Evolutionary conservation across 2,888 invertebrate genomes (phyloP).

Genomic region (Aphrophora alni): DNA sequence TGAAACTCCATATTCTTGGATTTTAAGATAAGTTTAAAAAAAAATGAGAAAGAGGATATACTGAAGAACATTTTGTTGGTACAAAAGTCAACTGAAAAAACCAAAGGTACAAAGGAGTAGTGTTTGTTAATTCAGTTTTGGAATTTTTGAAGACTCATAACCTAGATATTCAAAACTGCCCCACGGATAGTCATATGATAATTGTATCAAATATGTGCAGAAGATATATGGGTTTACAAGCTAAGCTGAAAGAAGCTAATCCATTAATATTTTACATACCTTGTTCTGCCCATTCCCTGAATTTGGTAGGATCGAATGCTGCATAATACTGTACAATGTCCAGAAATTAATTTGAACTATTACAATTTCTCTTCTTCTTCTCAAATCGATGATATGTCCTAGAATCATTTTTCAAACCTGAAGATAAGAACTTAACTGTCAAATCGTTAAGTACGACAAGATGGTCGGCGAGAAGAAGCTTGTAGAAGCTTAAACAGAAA

Average conservation of each 20-base stretch:
- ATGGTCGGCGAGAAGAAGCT: constrained; percentile 21
- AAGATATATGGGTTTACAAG: too few relatives aligned
- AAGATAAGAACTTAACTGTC: neutral
- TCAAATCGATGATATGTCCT: constrained; percentile 1
- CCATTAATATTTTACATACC: neutral
- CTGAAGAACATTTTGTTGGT: neutral
- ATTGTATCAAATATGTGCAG: too few relatives aligned
- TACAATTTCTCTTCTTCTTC: constrained; percentile 11
- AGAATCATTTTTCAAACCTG: neutral
- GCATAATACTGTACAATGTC: neutral
- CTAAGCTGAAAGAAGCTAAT: neutral
- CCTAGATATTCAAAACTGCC: too few relatives aligned
- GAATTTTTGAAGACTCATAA: neutral
- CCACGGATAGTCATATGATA: too few relatives aligned
- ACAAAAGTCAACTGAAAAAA: neutral
- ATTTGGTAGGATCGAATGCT: neutral
- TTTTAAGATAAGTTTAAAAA: too few relatives aligned
- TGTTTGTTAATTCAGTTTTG: too few relatives aligned
- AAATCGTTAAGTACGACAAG: neutral
- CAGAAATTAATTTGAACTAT: constrained; percentile 12
- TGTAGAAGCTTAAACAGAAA: constrained; percentile 23
- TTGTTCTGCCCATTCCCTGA: neutral
- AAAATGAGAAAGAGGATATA: neutral
- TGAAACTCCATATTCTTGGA: too few relatives aligned
- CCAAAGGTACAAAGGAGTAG: too few relatives aligned